Base-by-base conservation (phyloP, 1,140 invertebrate species). In the Aleiodes sp. region DNA sequence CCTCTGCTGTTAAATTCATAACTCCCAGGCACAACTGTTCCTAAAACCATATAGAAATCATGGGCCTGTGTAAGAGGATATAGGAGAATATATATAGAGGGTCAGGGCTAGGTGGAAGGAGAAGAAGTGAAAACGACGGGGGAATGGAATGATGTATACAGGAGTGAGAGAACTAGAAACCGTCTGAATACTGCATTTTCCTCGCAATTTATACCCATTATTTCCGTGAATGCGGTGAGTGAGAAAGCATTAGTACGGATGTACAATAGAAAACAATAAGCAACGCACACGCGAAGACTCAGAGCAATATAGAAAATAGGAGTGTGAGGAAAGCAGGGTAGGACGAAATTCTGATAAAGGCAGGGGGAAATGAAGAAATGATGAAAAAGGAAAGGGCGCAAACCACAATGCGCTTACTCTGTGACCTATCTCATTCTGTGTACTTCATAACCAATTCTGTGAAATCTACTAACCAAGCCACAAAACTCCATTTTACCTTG, bases 151-250 rank as follows among this genome's bases (percentile, higher is more conserved):
- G n/a, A n/a, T n/a, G n/a, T 52, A 21, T 26, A 21, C 2, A 24
- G 21, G 10, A 52, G 21, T 16, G 46, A 24, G 46, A 52, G 26
- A 52, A 52, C 46, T 52, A 52, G 46, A 24, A 52, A 52, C 46
- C 46, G 46, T 52, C 46, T 52, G 46, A 52, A 52, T 52, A 52
- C 46, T 52, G 46, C 46, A 52, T 52, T 52, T 52, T 24, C 46
- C 46, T 52, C 46, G 46, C 46, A 52, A 52, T 52, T 52, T 52
- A 52, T 52, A 52, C 46, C 46, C 46, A 52, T 52, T 52, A 52
- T 52, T 52, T 52, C 46, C 46, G n/a, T 52, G 46, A 52, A 52
- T 52, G 46, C 46, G 46, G 46, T 21, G 46, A 52, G 46, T 52
- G 46, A 52, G 21, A 52, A 52, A 24, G 46, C 46, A 52, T 52